Conservation (phyloP, 1,140 invertebrate genomes). For the Nasonia vitripennis region DNA sequence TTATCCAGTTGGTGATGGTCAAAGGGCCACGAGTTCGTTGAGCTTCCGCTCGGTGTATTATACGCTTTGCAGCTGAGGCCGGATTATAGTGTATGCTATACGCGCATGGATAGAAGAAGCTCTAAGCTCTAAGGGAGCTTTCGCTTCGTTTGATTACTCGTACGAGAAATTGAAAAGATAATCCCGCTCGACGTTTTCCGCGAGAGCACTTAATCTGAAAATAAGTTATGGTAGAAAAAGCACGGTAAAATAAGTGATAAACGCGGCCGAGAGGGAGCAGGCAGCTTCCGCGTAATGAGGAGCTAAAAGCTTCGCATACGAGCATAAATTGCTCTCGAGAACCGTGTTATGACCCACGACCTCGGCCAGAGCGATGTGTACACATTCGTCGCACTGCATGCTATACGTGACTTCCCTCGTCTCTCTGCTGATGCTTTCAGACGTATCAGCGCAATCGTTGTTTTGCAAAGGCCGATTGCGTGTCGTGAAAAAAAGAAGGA, state of each 20-base stretch:
- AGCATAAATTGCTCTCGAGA: slow-evolving; percentile 19
- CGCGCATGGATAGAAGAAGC: background rate
- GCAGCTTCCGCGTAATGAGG: background rate
- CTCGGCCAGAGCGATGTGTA: background rate
- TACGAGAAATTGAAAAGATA: background rate
- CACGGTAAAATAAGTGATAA: no score
- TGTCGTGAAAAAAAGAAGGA: no score
- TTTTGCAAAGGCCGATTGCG: background rate
- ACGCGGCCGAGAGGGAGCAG: background rate
- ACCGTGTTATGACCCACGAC: slow-evolving; percentile 10
- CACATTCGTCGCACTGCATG: background rate
- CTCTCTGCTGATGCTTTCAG: background rate
- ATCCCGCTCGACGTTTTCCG: no score
- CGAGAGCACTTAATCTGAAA: background rate
- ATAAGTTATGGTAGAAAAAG: no score
- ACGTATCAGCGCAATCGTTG: background rate
- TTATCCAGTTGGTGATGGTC: no score
- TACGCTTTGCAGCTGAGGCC: no score
- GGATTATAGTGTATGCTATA: no score
- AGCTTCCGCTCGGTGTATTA: no score
- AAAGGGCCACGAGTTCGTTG: no score
- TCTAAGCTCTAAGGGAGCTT: background rate
- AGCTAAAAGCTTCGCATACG: background rate
- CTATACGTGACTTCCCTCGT: background rate
- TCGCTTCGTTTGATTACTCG: background rate